Evolutionary conservation across 2,888 invertebrate genomes (phyloP).

Genomic region (Syritta pipiens): DNA sequence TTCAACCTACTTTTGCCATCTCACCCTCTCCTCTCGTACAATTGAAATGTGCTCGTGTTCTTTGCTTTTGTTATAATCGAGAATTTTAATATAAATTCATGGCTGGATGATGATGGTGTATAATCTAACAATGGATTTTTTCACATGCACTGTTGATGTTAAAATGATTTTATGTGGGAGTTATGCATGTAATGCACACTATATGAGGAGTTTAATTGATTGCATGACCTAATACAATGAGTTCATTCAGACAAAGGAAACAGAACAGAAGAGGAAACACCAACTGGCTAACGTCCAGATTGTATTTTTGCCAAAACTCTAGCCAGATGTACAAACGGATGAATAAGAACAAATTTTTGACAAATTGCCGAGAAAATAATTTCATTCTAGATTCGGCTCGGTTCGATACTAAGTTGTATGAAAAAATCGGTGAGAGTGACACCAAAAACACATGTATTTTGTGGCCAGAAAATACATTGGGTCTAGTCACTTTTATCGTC

Average conservation of each 20-base stretch:
- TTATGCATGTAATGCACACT: not conserved
- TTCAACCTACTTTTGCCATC: conserved; percentile 37
- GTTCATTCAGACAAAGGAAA: conserved; percentile 45
- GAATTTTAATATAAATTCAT: conserved; percentile 18
- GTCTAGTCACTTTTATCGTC: too few relatives aligned
- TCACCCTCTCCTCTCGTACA: not conserved
- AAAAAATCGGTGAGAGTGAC: conserved; percentile 10
- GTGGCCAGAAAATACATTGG: not conserved
- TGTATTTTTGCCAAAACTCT: conserved; percentile 40
- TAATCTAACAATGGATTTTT: too few relatives aligned
- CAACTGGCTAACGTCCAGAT: conserved; percentile 54
- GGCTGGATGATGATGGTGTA: too few relatives aligned
- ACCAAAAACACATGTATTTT: not conserved
- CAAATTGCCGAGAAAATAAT: conserved; percentile 33
- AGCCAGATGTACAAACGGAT: conserved; percentile 40
- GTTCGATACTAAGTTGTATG: not conserved
- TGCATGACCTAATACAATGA: conserved; percentile 57
- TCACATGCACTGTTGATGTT: too few relatives aligned
- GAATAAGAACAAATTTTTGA: conserved; percentile 36
- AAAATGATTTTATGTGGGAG: too few relatives aligned
- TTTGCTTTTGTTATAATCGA: conserved; percentile 21
- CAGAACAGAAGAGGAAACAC: conserved; percentile 15
- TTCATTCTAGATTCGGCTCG: conserved; percentile 5
- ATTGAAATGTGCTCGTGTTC: conserved; percentile 2
- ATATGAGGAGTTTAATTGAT: conserved; percentile 30